phyloP scores from a whole-genome alignment of 1,140 invertebrate species.

The Drosophila busckii region DNA sequence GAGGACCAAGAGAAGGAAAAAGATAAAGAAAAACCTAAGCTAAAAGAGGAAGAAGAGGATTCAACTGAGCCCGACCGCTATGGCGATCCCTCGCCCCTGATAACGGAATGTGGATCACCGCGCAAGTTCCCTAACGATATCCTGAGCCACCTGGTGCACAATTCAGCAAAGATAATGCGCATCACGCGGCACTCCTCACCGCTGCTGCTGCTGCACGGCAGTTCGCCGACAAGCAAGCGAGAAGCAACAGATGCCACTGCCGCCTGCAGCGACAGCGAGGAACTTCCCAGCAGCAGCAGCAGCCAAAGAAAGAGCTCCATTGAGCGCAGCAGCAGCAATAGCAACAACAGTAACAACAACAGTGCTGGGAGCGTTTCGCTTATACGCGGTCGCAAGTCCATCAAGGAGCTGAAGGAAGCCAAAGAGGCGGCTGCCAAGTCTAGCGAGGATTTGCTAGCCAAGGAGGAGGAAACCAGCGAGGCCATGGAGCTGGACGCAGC shows the following conservation, averaged over 20 bases:
- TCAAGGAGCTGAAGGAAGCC: conserved; percentile 67
- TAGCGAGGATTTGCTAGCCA: conserved; percentile 20
- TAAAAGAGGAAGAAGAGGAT: background rate
- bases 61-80: background rate
- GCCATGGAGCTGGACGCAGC: conserved; percentile 14
- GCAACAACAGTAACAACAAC: no score
- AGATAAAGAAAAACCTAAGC: conserved; percentile 2
- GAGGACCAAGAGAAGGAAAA: conserved; percentile 14
- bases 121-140: conserved; percentile 8
- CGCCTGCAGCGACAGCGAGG: background rate
- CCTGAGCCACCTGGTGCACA: background rate
- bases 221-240: conserved; percentile 40
- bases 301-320: conserved; percentile 44
- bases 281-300: conserved; percentile 13
- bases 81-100: background rate
- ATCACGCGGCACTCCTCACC: conserved; percentile 67
- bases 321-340: conserved; percentile 27
- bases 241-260: background rate
- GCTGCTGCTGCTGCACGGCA: conserved; percentile 32
- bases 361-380: conserved; percentile 16
- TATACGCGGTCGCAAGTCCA: conserved; percentile 68
- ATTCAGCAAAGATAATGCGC: conserved; percentile 39
- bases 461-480: conserved; percentile 39
- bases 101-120: conserved; percentile 10
- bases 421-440: conserved; percentile 49